Conservation (phyloP, 1,140 invertebrate species). For the Apocrypta bakeri region DNA sequence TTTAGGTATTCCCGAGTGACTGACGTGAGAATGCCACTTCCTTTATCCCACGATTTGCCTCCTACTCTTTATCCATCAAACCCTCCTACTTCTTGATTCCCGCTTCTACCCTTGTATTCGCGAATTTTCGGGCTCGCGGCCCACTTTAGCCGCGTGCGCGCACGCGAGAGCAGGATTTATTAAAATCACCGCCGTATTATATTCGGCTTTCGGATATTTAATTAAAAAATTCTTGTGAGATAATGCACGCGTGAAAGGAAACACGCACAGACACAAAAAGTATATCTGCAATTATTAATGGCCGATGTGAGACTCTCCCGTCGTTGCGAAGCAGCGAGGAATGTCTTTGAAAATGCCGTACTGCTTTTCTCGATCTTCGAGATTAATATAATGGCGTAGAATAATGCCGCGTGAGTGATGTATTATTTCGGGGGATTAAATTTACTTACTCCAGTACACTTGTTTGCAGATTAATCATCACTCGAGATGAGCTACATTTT, state of each 20-base stretch:
- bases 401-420: too few species aligned
- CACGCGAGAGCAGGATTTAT: conserved; percentile 22
- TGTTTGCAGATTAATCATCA: too few species aligned
- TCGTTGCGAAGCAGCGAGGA: conserved; percentile 42
- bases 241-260: conserved; percentile 18
- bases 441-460: too few species aligned
- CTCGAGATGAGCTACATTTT: too few species aligned
- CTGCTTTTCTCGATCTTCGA: conserved; percentile 8
- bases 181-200: conserved; percentile 20
- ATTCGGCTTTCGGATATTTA: conserved; percentile 38
- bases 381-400: background rate
- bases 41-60: conserved; percentile 16
- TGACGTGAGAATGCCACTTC: conserved; percentile 47
- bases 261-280: background rate
- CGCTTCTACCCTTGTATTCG: conserved; percentile 26
- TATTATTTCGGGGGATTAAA: too few species aligned
- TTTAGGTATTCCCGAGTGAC: conserved; percentile 48
- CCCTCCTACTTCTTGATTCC: conserved; percentile 21
- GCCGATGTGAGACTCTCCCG: conserved; percentile 48
- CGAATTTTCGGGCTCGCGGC: conserved; percentile 23
- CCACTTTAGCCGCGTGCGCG: background rate
- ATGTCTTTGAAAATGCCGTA: conserved; percentile 10
- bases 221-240: conserved; percentile 46
- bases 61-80: conserved; percentile 31
- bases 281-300: conserved; percentile 53